phyloP scores from a whole-genome alignment of 2,888 invertebrate genomes.

The Chelonus formosanus region DNA sequence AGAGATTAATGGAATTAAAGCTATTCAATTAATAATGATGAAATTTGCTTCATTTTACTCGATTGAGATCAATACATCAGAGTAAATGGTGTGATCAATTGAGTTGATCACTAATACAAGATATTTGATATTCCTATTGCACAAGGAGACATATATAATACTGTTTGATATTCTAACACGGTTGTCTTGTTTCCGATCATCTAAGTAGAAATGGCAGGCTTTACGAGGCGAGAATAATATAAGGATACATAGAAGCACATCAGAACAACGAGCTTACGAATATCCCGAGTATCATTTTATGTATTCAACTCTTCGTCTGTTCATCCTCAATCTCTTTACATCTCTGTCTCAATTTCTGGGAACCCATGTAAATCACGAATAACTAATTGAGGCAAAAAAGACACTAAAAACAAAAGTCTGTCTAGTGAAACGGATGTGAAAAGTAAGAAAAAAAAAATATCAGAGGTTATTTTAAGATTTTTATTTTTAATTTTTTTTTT shows the following conservation, averaged over 20 bases:
- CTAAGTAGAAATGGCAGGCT: conserved; percentile 28
- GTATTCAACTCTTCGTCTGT: conserved; percentile 30
- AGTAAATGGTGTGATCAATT: conserved; percentile 15
- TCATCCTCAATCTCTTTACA: conserved; percentile 19
- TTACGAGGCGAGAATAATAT: conserved; percentile 25
- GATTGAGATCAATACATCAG: conserved; percentile 9
- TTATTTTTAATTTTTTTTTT: background rate
- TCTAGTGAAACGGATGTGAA: background rate
- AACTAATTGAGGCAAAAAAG: conserved; percentile 29
- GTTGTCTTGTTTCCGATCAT: conserved; percentile 31
- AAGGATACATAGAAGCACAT: conserved; percentile 18
- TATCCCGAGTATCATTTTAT: conserved; percentile 27
- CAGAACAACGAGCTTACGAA: conserved; percentile 26
- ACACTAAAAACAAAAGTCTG: background rate
- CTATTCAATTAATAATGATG: background rate
- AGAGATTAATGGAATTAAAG: too few species aligned
- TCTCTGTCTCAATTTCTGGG: background rate
- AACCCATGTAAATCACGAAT: conserved; percentile 30
- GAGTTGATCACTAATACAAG: conserved; percentile 16
- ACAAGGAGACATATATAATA: conserved; percentile 11
- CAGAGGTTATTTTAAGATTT: conserved; percentile 4
- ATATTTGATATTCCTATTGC: conserved; percentile 16
- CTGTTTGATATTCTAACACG: conserved; percentile 31
- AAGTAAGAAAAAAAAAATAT: background rate
- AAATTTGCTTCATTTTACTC: background rate